Evolutionary conservation across 2,113 vertebrate species (phyloP), one percentile per base, ranked within the genome.

Genomic region (Periophthalmus modestus): DNA sequence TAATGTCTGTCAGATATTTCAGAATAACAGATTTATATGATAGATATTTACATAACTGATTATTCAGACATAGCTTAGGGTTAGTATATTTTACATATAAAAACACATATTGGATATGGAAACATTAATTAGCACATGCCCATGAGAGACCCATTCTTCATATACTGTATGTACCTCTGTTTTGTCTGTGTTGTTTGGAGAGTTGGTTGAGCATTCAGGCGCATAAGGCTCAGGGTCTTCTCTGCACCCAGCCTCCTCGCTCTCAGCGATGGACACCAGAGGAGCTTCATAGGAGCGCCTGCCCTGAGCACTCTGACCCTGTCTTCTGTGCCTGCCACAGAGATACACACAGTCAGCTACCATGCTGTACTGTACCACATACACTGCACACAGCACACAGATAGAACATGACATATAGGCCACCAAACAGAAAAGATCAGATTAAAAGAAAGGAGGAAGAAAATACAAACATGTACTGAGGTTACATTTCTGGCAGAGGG

Each of bases 201-300:
- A 3, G 69, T 48, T 78, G 2, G 14, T 15, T 52, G 57, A 43
- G 72, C 39, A 69, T 79, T 69, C 86, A 57, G 79, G 2, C 23
- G 83, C 84, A 21, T 55, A 18, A 47, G 86, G 89, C 54, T 77
- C 62, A 58, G 69, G 78, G 79, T 47, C 76, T 16, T 82, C 75
- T 21, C 2, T 5, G 55, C 15, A 39, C 66, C 85, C 52, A 46
- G 58, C 86, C 91, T 95, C 94, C 77, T 94, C 93, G 70, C 12
- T 88, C 92, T 97, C 96, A 57, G 55, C 39, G 52, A 96, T 18
- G 57, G 92, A 84, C 52, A 88, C 4, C 74, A 96, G 89, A 69
- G 16, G 57, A 36, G 88, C 88, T 62, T 66, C 0, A 16, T 1
- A 1, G 19, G 75, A 67, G 48, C 70, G 61, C 82, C 84, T 95